These are phyloP conservation scores for Caenorhabditis sinica DNA, from an alignment of 2,888 invertebrate species.

Conservation along the genomic window DNA sequence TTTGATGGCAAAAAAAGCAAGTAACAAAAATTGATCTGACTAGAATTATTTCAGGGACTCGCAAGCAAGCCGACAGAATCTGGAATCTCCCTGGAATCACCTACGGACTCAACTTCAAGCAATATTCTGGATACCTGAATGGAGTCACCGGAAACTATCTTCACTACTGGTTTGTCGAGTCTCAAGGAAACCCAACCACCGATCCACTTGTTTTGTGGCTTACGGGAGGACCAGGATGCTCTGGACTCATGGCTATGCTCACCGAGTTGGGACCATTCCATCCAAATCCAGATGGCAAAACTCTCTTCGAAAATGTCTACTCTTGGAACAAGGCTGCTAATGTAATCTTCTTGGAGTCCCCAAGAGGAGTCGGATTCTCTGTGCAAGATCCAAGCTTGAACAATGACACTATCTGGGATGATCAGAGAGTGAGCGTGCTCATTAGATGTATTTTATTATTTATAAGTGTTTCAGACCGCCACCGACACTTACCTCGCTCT, in stretches of 20 bases:
- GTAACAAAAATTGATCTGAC: neutral
- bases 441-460: neutral
- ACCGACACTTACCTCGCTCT: constrained; percentile 85
- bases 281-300: constrained; percentile 81
- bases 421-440: constrained; percentile 62
- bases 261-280: constrained; percentile 77
- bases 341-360: constrained; percentile 85
- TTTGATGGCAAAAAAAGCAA: neutral
- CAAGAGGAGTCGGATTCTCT: constrained; percentile 86
- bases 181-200: constrained; percentile 82
- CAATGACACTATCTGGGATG: constrained; percentile 71
- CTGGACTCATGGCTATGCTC: constrained; percentile 74
- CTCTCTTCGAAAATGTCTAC: constrained; percentile 81
- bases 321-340: constrained; percentile 84
- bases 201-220: constrained; percentile 85
- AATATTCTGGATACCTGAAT: constrained; percentile 84
- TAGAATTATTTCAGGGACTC: constrained; percentile 60
- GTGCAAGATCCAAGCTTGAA: constrained; percentile 74
- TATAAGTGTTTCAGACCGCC: constrained; percentile 82
- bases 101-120: constrained; percentile 83
- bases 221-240: constrained; percentile 84
- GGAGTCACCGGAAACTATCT: constrained; percentile 78
- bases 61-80: constrained; percentile 75
- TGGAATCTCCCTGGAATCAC: constrained; percentile 78
- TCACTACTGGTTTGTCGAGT: constrained; percentile 79